Base-by-base conservation (phyloP, 2,888 invertebrate genomes). In the Lasioglossum pauxillum region DNA sequence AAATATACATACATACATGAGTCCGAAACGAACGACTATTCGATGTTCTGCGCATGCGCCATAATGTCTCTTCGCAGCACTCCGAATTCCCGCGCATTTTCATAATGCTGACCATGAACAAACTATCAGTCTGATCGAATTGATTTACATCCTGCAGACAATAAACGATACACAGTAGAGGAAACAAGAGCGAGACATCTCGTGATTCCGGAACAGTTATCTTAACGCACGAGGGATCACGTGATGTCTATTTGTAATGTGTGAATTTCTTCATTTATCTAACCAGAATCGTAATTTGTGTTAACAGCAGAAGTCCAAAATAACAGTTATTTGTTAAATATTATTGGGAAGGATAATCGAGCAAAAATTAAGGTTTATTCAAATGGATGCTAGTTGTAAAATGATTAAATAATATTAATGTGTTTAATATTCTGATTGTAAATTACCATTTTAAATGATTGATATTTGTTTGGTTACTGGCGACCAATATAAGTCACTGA, bases 41-140 rank as follows among this genome's bases (percentile, higher is more conserved):
- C 12, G 44, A 14, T 41, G 10, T 49, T 69, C 35, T 53, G 35
- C 69, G 69, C 46, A 69, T 31, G 49, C 19, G 71, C 23, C 7
- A 12, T n/a, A 12, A 41, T n/a, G 23, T 10, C n/a, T 5, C n/a
- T 14, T 27, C 41, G 1, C 12, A 35, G 35, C 49, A 69, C 69
- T 38, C 16, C 10, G n/a, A 69, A 69, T 69, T 72, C 57, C 35
- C 69, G n/a, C 44, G 27, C 57, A 78, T 46, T 44, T 57, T 79
- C 73, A 23, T 73, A 35, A 49, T 19, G 44, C 44, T 44, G 23
- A 73, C 46, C 23, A 14, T 16, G 35, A 44, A 35, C 44, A 27
- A 79, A 23, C 35, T 19, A 49, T 72, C 7, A 8, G 19, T 10
- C 2, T 19, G 27, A 69, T 69, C 10, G 38, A 71, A 69, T 46